Evolutionary conservation across 1,140 invertebrate species (phyloP).

Genomic region (Saccostrea glomerata): DNA sequence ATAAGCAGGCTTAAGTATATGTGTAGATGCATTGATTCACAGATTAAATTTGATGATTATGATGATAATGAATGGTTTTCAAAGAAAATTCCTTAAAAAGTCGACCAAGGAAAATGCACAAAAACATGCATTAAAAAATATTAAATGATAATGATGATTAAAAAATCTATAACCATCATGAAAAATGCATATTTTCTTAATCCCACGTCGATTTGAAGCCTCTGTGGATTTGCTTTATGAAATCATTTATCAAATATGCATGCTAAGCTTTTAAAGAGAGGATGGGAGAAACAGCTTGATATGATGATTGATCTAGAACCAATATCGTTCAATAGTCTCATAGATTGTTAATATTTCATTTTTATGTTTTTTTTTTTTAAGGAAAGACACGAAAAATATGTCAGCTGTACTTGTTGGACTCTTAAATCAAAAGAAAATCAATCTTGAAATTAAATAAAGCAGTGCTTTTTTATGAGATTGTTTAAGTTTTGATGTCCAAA

Average conservation of each 20-base stretch:
- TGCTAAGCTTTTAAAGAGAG: neutral
- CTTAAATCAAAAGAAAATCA: no score
- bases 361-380: no score
- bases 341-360: no score
- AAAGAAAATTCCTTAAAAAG: neutral
- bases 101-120: neutral
- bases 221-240: neutral
- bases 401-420: no score
- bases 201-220: neutral
- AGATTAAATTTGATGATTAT: neutral
- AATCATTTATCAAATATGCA: constrained; percentile 15
- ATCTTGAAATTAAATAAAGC: no score
- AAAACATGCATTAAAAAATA: neutral
- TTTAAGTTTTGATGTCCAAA: no score
- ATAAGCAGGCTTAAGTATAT: neutral
- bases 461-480: no score
- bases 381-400: no score
- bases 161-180: neutral
- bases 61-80: neutral
- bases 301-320: neutral
- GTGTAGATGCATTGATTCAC: neutral
- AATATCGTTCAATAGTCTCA: neutral
- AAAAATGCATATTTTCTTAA: no score
- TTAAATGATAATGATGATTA: neutral
- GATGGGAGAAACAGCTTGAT: neutral